These are phyloP conservation scores for Girardinus metallicus DNA, from an alignment of 2,797 vertebrate species.

Conservation along the genomic window DNA sequence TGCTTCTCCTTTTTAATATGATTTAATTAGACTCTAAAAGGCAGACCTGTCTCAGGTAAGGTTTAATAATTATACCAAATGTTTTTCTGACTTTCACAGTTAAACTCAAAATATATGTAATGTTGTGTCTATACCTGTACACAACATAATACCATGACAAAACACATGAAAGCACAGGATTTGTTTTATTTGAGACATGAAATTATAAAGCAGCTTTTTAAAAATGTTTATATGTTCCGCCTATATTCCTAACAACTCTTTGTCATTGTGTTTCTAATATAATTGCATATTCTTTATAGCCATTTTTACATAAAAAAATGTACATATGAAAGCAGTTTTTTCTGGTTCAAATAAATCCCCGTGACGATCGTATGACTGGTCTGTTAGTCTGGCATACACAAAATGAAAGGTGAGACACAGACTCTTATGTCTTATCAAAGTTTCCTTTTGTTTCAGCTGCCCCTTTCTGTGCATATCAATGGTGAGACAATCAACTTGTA, in stretches of 20 bases:
- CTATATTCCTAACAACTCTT: background rate
- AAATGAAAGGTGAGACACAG: constrained; percentile 57
- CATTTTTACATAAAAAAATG: background rate
- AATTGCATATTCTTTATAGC: background rate
- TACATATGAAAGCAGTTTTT: background rate
- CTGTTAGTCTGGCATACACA: constrained; percentile 24
- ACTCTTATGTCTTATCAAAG: constrained; percentile 6
- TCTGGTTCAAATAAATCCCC: background rate
- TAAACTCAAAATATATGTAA: background rate
- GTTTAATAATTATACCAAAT: background rate
- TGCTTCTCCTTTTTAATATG: background rate
- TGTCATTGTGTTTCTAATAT: background rate
- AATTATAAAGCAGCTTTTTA: background rate
- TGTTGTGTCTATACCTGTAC: background rate
- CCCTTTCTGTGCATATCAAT: constrained; percentile 18
- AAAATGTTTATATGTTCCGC: no score
- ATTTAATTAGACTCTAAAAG: background rate
- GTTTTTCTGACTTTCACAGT: background rate
- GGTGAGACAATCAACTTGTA: constrained; percentile 23
- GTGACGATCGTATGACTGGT: background rate
- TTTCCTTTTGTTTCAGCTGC: constrained; percentile 7
- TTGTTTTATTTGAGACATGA: background rate
- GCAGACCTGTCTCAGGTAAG: background rate
- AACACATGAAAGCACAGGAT: background rate
- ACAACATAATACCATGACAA: background rate